Percentiles rank a stretch among this genome's conserved stretches.
These are phyloP conservation scores for Uropetala carovei DNA, from an alignment of 2,888 invertebrate genomes.

Conservation along the genomic window DNA sequence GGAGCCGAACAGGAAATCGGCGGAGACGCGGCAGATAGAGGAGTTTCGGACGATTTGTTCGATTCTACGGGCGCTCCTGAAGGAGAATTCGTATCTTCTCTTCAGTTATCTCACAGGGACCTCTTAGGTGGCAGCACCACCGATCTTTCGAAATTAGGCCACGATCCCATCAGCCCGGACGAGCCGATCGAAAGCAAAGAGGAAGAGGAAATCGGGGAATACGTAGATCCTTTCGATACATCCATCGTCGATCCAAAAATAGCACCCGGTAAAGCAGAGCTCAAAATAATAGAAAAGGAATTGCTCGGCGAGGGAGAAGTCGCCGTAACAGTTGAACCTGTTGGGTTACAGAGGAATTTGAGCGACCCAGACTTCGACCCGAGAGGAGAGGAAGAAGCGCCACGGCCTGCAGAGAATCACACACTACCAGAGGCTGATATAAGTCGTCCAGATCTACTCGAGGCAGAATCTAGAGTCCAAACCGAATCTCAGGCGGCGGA, in stretches of 20 bases:
- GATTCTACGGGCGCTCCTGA: conserved; percentile 69
- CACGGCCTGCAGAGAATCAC: background rate
- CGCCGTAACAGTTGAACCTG: conserved; percentile 68
- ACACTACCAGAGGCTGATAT: background rate
- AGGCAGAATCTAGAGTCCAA: background rate
- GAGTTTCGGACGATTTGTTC: background rate
- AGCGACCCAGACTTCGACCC: conserved; percentile 92
- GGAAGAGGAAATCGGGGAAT: conserved; percentile 77
- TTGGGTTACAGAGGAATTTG: conserved; percentile 76
- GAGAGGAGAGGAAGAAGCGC: conserved; percentile 79
- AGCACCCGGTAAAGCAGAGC: conserved; percentile 86
- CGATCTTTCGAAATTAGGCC: conserved; percentile 83
- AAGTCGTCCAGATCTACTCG: conserved; percentile 27
- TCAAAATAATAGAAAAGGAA: conserved; percentile 88
- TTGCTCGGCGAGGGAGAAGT: conserved; percentile 78
- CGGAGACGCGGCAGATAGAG: too few species aligned
- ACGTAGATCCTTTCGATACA: conserved; percentile 92
- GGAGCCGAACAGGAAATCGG: conserved; percentile 75
- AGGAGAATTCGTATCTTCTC: conserved; percentile 76
- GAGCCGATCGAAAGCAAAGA: conserved; percentile 73
- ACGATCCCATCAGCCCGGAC: conserved; percentile 82
- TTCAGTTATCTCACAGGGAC: conserved; percentile 79
- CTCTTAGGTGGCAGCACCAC: conserved; percentile 86
- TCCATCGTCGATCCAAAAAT: conserved; percentile 84
- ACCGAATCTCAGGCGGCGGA: background rate